Conservation (phyloP, 2,113 vertebrate species). For the Etia nguti region DNA sequence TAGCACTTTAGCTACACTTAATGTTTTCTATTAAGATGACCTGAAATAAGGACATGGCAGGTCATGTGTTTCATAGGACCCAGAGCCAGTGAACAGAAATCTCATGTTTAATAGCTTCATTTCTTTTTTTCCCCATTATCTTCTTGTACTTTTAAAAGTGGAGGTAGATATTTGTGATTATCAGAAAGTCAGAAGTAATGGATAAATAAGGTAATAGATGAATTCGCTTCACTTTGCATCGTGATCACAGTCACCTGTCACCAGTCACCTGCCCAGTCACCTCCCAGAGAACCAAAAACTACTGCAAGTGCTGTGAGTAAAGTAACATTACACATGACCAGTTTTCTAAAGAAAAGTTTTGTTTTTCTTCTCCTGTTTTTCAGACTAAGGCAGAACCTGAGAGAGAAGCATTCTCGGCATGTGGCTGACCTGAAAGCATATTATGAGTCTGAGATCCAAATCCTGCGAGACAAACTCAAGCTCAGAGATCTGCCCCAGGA, state of each 20-base stretch:
- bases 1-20: not conserved
- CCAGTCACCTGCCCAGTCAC: not conserved
- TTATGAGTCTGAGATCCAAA: conserved; percentile 88
- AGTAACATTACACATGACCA: not conserved
- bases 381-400: conserved; percentile 88
- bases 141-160: not conserved
- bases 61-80: not conserved
- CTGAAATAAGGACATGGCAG: not conserved
- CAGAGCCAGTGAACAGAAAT: not conserved
- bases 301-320: not conserved
- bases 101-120: not conserved
- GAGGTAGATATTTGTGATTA: not conserved
- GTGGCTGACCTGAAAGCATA: conserved; percentile 89
- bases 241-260: no score
- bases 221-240: not conserved
- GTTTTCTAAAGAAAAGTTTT: not conserved
- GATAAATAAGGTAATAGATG: not conserved
- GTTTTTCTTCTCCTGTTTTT: not conserved
- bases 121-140: not conserved
- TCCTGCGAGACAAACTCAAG: conserved; percentile 82
- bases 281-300: not conserved
- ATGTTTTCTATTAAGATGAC: not conserved
- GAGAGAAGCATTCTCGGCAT: conserved; percentile 90
- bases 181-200: not conserved
- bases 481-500: conserved; percentile 72